Evolutionary conservation across 2,797 vertebrate species (phyloP).

Genomic region (Trachurus trachurus): DNA sequence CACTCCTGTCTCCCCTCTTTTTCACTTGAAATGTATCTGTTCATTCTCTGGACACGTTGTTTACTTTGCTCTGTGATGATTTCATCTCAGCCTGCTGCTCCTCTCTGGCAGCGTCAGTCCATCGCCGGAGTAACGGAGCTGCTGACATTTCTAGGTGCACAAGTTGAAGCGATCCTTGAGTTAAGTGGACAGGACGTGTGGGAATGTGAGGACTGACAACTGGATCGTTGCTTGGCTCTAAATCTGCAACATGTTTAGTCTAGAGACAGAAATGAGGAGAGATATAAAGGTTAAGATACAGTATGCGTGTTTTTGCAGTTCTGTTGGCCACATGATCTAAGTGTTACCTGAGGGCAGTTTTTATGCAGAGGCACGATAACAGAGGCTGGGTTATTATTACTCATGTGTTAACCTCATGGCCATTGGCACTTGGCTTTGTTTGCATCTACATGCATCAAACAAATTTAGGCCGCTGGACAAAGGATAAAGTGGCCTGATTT

Average conservation of each 20-base stretch:
- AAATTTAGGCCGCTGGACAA: constrained; percentile 65
- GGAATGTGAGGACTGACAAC: constrained; percentile 22
- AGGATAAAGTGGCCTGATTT: constrained; percentile 46
- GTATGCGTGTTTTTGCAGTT: constrained; percentile 12
- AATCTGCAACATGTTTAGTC: not conserved
- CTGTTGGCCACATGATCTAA: not conserved
- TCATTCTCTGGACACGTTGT: not conserved
- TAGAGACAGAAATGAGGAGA: too few species aligned
- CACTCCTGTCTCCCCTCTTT: not conserved
- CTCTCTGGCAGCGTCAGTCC: constrained; percentile 14
- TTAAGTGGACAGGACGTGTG: constrained; percentile 35
- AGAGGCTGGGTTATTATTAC: constrained; percentile 46
- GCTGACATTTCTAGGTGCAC: constrained; percentile 17
- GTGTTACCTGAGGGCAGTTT: constrained; percentile 15
- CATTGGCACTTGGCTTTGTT: constrained; percentile 69
- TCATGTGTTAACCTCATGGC: constrained; percentile 54
- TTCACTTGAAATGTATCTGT: not conserved
- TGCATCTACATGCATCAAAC: constrained; percentile 56
- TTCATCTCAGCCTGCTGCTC: constrained; percentile 2
- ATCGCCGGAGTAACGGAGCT: constrained; percentile 30
- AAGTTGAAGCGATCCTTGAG: constrained; percentile 34
- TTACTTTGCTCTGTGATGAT: not conserved
- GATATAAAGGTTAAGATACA: not conserved
- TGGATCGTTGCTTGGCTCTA: constrained; percentile 3
- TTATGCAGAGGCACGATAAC: constrained; percentile 14